Evolutionary conservation across 2,888 invertebrate genomes (phyloP).

Genomic region (Chrysolina haemoptera): DNA sequence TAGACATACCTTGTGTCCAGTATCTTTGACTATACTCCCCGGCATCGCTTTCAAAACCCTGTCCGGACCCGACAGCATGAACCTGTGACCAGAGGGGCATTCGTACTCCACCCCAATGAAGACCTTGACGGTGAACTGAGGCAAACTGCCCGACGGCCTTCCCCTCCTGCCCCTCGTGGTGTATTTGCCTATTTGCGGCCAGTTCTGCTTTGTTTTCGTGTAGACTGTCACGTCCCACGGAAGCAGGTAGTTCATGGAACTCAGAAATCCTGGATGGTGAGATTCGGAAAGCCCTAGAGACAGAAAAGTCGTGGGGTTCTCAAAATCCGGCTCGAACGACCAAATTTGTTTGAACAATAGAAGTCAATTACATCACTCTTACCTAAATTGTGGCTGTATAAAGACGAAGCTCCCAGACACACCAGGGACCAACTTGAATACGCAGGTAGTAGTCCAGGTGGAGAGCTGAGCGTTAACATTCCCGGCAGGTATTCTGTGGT

Average conservation of each 20-base stretch:
- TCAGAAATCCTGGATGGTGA: constrained; percentile 90
- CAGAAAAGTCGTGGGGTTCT: not conserved
- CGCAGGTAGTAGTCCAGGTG: constrained; percentile 83
- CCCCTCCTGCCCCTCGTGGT: constrained; percentile 63
- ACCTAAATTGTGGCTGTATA: constrained; percentile 87
- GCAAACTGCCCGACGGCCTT: constrained; percentile 62
- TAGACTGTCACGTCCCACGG: constrained; percentile 92
- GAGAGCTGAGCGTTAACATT: constrained; percentile 88
- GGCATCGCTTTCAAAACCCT: constrained; percentile 84
- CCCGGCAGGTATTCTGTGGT: constrained; percentile 94
- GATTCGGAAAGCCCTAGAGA: constrained; percentile 82
- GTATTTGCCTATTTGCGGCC: constrained; percentile 65
- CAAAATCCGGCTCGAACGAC: not conserved
- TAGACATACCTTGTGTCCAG: constrained; percentile 78
- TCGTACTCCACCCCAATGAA: constrained; percentile 98
- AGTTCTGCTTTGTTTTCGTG: constrained; percentile 65
- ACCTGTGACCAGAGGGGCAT: constrained; percentile 96
- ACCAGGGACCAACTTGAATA: constrained; percentile 93
- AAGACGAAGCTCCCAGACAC: constrained; percentile 90
- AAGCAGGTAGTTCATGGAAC: constrained; percentile 90
- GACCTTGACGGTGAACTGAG: constrained; percentile 84
- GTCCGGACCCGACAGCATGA: constrained; percentile 92
- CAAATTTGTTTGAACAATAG: not conserved
- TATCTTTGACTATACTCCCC: constrained; percentile 81
- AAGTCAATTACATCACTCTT: not conserved